Conservation (phyloP, 2,797 vertebrate species). For the Avahi laniger region DNA sequence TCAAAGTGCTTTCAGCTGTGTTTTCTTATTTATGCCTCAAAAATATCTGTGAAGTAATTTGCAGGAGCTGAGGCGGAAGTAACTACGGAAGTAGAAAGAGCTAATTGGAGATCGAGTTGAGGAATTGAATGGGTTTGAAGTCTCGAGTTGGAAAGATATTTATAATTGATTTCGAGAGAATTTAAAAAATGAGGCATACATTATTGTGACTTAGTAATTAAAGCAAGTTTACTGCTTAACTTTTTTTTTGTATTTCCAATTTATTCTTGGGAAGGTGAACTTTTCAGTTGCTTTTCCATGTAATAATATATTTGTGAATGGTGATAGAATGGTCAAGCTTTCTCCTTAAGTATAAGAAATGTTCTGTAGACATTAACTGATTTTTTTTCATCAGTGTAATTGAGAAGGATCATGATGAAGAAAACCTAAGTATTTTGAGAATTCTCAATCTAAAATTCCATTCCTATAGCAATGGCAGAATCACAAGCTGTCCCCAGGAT, state of each 20-base stretch:
- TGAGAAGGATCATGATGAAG: neutral
- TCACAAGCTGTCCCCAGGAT: neutral
- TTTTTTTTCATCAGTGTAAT: neutral
- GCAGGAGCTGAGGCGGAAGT: neutral
- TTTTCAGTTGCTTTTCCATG: neutral
- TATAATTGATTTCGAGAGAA: neutral
- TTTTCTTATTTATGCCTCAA: neutral
- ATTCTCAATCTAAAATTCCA: neutral
- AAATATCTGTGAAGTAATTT: neutral
- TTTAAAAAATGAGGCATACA: neutral
- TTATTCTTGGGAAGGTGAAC: neutral
- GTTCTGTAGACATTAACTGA: neutral
- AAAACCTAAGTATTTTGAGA: conserved; percentile 16
- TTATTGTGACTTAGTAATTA: neutral
- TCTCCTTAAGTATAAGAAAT: conserved; percentile 15
- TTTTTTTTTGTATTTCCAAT: neutral
- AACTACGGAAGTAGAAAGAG: neutral
- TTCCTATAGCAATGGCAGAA: neutral
- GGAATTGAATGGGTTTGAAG: neutral
- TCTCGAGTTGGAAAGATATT: neutral
- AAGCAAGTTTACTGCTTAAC: neutral
- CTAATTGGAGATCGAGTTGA: neutral
- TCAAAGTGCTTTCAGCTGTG: neutral
- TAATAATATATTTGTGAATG: conserved; percentile 3
- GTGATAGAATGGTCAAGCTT: neutral